A percentile compares a stretch with the other conserved stretches of the same genome.
Conservation (phyloP, 1,140 invertebrate species). For the Dreissena polymorpha region DNA sequence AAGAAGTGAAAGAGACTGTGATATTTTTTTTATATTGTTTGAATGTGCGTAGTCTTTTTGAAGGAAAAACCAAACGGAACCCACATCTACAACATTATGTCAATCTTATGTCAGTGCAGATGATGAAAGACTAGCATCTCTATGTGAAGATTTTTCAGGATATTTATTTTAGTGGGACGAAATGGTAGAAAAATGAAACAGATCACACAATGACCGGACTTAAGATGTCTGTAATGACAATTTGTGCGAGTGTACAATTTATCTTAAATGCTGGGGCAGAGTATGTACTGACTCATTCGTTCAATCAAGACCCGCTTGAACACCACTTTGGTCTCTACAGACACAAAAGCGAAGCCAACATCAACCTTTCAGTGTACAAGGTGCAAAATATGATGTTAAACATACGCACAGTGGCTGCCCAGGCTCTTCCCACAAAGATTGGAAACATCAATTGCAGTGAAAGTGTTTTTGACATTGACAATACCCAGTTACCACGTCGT, state of each 20-base stretch:
- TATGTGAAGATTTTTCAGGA: neutral
- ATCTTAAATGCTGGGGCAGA: neutral
- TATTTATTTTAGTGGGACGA: constrained; percentile 2
- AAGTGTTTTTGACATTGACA: no score
- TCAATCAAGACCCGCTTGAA: no score
- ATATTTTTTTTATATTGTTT: constrained; percentile 62
- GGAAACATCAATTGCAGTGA: no score
- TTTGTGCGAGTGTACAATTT: constrained; percentile 1
- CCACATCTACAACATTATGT: constrained; percentile 40
- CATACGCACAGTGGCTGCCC: no score
- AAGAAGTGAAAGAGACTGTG: constrained; percentile 40
- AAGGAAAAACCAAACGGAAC: constrained; percentile 53
- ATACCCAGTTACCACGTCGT: no score
- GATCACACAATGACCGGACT: constrained; percentile 18
- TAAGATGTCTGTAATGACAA: neutral
- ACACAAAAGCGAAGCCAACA: no score
- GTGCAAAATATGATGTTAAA: no score
- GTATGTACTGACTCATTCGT: constrained; percentile 30
- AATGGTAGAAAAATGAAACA: neutral
- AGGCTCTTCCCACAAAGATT: no score
- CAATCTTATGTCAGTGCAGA: constrained; percentile 6
- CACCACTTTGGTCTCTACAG: no score
- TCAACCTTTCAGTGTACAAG: no score
- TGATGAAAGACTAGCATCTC: neutral
- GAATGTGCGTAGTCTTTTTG: constrained; percentile 55